Base-by-base conservation (phyloP, 2,888 invertebrate genomes). In the Chloroclystis v-ata region DNA sequence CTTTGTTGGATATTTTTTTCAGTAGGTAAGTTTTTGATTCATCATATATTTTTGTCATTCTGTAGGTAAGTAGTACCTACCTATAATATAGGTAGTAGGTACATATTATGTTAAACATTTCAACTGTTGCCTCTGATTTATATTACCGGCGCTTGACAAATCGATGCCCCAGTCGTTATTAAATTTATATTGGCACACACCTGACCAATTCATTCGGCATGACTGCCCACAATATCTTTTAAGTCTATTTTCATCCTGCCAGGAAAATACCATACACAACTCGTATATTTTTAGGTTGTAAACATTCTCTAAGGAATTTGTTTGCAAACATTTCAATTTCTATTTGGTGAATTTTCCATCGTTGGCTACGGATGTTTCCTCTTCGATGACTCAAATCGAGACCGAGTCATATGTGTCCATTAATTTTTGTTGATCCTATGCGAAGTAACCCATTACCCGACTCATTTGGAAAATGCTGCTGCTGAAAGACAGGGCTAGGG, bases 321-420 rank as follows among this genome's bases (percentile, higher is more conserved):
- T 32, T 14, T 16, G 9, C 4, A 32, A 33, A 29, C 29, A 39
- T 20, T 39, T 16, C 11, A 11, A 41, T 12, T 41, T 7, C 11
- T 14, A 16, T 33, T 13, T 13, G 9, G 5, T 25, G 9, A 20
- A 29, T 29, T 14, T 29, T 29, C 29, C 28, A 20, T 9, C 16
- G 14, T 30, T 12, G 1, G 2, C 13, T 32, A 29, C 30, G 44
- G 26, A 37, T 30, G 37, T 44, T 39, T 46, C 40, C 24, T 12
- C 5, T 46, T 33, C 40, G 20, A 24, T 42, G 16, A 14, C 37
- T 33, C 12, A 24, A 28, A 37, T 37, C 37, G 44, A 37, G 37
- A 24, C 28, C 43, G 33, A 39, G 39, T 8, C 48, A 39, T n/a
- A n/a, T 43, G 39, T 11, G 5, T 45, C 25, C 28, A 14, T 25